Conservation (phyloP, 1,140 invertebrate genomes). For the Ooceraea biroi region DNA sequence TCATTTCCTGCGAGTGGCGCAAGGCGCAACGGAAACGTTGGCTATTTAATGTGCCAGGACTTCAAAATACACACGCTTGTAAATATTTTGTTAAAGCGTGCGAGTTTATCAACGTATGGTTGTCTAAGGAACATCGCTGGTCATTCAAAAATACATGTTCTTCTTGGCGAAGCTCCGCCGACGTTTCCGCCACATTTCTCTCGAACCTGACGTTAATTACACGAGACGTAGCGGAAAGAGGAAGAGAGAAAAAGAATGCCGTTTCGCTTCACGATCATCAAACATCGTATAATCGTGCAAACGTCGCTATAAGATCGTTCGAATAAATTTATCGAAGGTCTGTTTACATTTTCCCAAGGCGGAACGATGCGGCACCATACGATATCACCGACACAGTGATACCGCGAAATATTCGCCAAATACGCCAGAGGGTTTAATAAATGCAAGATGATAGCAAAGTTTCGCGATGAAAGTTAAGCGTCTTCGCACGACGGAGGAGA, state of each 20-base stretch:
- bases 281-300: constrained; percentile 44
- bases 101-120: neutral
- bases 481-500: constrained; percentile 52
- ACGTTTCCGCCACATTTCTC: neutral
- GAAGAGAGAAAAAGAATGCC: neutral
- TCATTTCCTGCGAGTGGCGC: constrained; percentile 24
- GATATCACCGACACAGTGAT: constrained; percentile 51
- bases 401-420: constrained; percentile 67
- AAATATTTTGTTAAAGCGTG: constrained; percentile 41
- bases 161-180: neutral
- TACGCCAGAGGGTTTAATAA: constrained; percentile 70
- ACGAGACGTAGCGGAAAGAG: neutral
- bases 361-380: neutral
- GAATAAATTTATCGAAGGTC: constrained; percentile 51
- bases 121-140: neutral
- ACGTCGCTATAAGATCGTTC: constrained; percentile 50
- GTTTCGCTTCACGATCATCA: constrained; percentile 7
- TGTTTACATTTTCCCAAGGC: constrained; percentile 15
- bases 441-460: constrained; percentile 67
- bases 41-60: constrained; percentile 18
- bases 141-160: constrained; percentile 18
- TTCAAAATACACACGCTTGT: constrained; percentile 22
- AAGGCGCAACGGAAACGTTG: neutral
- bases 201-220: constrained; percentile 35
- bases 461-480: constrained; percentile 73